Conservation (phyloP, 2,113 vertebrate genomes). For the Engystomops pustulosus region DNA sequence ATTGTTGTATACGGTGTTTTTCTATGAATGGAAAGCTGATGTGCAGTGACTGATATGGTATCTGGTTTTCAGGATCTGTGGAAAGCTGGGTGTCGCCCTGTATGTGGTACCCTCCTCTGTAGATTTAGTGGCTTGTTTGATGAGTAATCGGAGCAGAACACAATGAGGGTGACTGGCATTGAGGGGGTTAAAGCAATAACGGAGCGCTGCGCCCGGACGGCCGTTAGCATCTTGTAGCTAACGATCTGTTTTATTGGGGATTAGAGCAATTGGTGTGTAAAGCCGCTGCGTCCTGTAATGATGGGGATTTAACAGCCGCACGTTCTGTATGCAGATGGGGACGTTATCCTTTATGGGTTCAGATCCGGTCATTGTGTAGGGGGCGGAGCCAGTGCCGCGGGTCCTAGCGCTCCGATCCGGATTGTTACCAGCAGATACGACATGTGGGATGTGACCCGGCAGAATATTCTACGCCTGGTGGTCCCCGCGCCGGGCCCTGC, state of each 20-base stretch:
- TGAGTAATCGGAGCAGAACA: too few relatives aligned
- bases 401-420: not conserved
- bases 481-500: too few relatives aligned
- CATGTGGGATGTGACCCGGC: not conserved
- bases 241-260: slow-evolving; percentile 37
- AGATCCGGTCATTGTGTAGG: not conserved
- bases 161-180: not conserved
- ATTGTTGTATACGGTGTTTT: too few relatives aligned
- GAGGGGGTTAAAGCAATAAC: not conserved
- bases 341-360: not conserved
- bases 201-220: not conserved
- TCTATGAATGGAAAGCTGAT: not conserved
- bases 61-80: too few relatives aligned
- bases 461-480: too few relatives aligned
- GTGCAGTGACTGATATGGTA: too few relatives aligned
- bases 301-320: slow-evolving; percentile 1
- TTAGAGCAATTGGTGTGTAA: slow-evolving; percentile 5
- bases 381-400: not conserved
- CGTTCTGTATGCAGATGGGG: not conserved
- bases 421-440: not conserved
- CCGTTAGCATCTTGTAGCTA: slow-evolving; percentile 17
- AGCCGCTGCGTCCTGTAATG: slow-evolving; percentile 1
- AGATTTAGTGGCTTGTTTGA: too few relatives aligned
- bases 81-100: not conserved
- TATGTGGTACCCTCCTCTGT: not conserved